A percentile compares a stretch with the other conserved stretches of the same genome.
Evolutionary conservation across 2,113 vertebrate genomes (phyloP).

Genomic region (Campylomormyrus numenius): DNA sequence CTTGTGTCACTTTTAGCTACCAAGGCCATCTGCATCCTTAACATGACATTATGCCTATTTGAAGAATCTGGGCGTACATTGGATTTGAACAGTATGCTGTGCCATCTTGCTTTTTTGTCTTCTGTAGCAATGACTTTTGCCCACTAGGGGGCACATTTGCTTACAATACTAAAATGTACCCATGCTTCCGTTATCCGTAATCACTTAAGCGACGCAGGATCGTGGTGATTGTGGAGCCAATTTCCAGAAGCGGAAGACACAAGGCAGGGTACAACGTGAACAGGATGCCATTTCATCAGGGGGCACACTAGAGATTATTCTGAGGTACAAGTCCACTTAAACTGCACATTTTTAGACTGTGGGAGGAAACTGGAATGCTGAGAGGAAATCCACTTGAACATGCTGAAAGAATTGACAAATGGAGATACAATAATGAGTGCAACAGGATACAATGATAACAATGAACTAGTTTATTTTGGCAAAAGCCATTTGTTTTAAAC

Average conservation of each 20-base stretch:
- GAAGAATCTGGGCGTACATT: conserved; percentile 25
- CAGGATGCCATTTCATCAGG: background rate
- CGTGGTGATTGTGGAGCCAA: background rate
- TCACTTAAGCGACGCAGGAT: background rate
- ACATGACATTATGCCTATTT: conserved; percentile 66
- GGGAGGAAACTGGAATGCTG: background rate
- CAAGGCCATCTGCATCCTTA: conserved; percentile 87
- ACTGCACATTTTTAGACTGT: background rate
- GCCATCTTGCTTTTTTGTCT: background rate
- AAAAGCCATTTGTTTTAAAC: background rate
- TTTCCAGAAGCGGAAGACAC: background rate
- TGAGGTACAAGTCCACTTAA: background rate
- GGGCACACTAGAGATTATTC: background rate
- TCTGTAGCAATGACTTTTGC: background rate
- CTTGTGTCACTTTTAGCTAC: conserved; percentile 58
- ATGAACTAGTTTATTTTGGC: background rate
- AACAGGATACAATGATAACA: background rate
- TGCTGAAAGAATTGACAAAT: background rate
- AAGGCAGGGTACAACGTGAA: background rate
- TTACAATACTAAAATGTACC: background rate
- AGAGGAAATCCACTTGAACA: background rate
- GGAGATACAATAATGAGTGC: background rate
- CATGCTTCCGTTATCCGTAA: background rate
- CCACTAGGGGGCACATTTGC: background rate
- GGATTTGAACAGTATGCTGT: background rate